Evolutionary conservation across 2,113 vertebrate species (phyloP).

Genomic region (Syngnathus scovelli): DNA sequence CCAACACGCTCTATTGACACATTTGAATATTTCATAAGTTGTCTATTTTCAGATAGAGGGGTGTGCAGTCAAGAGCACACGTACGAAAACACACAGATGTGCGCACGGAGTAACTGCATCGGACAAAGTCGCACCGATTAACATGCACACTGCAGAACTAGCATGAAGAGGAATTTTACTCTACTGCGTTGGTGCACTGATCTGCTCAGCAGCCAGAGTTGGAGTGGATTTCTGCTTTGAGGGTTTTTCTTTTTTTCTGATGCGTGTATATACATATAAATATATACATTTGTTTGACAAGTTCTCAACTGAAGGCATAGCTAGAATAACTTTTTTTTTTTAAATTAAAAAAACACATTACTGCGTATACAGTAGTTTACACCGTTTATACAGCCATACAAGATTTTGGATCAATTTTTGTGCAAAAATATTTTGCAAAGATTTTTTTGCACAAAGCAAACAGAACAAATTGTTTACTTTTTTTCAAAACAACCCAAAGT

Average conservation of each 20-base stretch:
- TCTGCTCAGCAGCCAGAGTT: constrained; percentile 26
- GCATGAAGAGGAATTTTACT: constrained; percentile 13
- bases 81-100: neutral
- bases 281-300: neutral
- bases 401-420: too few relatives aligned
- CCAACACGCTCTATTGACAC: constrained; percentile 34
- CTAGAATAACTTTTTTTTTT: neutral
- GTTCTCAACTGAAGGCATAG: neutral
- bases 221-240: constrained; percentile 5
- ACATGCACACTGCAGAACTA: constrained; percentile 14
- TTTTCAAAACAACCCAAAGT: too few relatives aligned
- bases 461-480: too few relatives aligned
- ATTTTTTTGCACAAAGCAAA: too few relatives aligned
- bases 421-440: too few relatives aligned
- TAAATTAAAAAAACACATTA: too few relatives aligned
- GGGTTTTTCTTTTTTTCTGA: neutral
- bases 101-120: neutral
- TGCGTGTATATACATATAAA: neutral
- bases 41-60: constrained; percentile 35
- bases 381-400: too few relatives aligned
- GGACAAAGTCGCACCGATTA: constrained; percentile 18
- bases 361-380: too few relatives aligned
- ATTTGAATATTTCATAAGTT: constrained; percentile 52
- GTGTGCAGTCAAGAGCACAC: neutral
- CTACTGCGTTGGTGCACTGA: constrained; percentile 26